phyloP scores from a whole-genome alignment of 2,888 invertebrate genomes.

The Anoncus sp. region DNA sequence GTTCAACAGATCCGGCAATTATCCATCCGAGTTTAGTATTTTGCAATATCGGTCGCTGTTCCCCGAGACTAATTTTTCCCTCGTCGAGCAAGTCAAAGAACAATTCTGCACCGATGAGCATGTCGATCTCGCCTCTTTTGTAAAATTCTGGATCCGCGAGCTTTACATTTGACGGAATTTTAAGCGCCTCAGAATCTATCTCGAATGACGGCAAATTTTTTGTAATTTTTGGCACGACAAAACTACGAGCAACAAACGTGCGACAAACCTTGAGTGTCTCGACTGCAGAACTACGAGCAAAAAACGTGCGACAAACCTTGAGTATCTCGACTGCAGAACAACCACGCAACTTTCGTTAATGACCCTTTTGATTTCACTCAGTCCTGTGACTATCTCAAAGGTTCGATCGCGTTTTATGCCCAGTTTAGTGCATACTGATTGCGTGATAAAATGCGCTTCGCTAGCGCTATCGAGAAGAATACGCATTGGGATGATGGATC shows the following conservation, averaged over 20 bases:
- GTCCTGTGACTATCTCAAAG: conserved; percentile 38
- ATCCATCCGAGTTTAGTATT: conserved; percentile 53
- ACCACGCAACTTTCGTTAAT: conserved; percentile 38
- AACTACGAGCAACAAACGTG: conserved; percentile 38
- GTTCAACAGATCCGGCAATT: conserved; percentile 32
- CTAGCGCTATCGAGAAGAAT: conserved; percentile 58
- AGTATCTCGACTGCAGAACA: conserved; percentile 32
- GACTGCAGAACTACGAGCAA: too few relatives aligned
- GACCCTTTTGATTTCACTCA: conserved; percentile 46
- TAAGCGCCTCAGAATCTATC: conserved; percentile 29
- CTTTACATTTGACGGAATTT: conserved; percentile 41
- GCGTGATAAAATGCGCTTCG: conserved; percentile 57
- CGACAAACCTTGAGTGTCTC: too few relatives aligned
- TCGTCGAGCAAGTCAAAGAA: conserved; percentile 32
- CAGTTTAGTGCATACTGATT: conserved; percentile 47
- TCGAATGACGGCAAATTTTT: conserved; percentile 49
- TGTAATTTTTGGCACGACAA: conserved; percentile 51
- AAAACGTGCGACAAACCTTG: conserved; percentile 15
- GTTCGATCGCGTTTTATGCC: conserved; percentile 28
- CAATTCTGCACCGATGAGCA: conserved; percentile 35
- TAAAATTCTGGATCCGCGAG: conserved; percentile 37
- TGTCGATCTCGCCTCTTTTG: conserved; percentile 24
- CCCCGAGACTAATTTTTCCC: conserved; percentile 31
- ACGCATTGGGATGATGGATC: conserved; percentile 34
- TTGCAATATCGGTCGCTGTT: conserved; percentile 37